A percentile compares a stretch with the other conserved stretches of the same genome.
These are phyloP conservation scores for Cheirogaleus medius DNA, from an alignment of 2,113 vertebrate genomes.

Conservation along the genomic window DNA sequence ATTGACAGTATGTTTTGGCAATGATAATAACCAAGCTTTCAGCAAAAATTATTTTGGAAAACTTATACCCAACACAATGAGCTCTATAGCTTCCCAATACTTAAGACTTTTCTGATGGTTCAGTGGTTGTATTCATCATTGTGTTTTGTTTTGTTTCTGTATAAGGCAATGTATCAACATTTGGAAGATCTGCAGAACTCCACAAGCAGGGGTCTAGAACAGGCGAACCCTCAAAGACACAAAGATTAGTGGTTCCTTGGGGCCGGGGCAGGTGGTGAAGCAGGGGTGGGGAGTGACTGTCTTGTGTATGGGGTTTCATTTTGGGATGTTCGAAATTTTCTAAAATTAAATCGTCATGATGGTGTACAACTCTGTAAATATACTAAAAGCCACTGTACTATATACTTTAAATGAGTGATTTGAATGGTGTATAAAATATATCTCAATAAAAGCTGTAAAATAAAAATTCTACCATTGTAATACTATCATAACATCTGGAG, in stretches of 20 bases:
- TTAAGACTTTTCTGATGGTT: not conserved
- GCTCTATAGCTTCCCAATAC: not conserved
- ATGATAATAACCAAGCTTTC: not conserved
- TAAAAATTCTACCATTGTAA: not conserved
- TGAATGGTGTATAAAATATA: not conserved
- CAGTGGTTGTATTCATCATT: not conserved
- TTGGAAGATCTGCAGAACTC: not conserved
- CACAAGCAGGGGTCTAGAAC: not conserved
- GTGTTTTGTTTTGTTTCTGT: not conserved
- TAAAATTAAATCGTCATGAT: not conserved
- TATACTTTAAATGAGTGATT: not conserved
- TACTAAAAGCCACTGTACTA: not conserved
- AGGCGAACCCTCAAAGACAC: not conserved
- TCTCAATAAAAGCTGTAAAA: not conserved
- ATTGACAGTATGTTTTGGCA: not conserved
- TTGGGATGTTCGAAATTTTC: not conserved
- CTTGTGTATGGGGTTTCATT: not conserved
- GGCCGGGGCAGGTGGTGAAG: no score
- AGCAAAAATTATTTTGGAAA: constrained; percentile 5
- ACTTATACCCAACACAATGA: not conserved
- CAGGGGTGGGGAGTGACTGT: not conserved
- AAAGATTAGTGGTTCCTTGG: not conserved
- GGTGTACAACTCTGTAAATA: not conserved
- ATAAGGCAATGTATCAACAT: not conserved
- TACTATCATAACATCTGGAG: not conserved